These are phyloP conservation scores for Salminus brasiliensis DNA, from an alignment of 2,113 vertebrate genomes.

Conservation along the genomic window DNA sequence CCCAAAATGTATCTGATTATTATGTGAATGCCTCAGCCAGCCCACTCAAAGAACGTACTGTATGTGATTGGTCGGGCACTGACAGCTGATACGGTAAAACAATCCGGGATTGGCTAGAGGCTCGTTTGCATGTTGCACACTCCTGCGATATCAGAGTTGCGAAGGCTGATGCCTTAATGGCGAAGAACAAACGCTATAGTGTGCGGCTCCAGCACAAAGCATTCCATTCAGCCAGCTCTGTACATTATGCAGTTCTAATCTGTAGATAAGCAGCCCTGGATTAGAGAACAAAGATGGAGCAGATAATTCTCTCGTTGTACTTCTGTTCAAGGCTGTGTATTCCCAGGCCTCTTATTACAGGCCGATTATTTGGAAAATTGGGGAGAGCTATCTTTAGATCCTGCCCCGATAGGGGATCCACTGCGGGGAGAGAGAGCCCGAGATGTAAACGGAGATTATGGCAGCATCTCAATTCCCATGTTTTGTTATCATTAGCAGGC, in stretches of 20 bases:
- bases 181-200: background rate
- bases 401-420: conserved; percentile 35
- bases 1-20: too few species aligned
- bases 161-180: background rate
- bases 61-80: background rate
- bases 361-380: conserved; percentile 42
- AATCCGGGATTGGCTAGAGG: background rate
- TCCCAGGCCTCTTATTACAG: conserved; percentile 38
- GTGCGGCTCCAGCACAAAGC: background rate
- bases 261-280: conserved; percentile 49
- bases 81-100: background rate
- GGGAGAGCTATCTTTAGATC: conserved; percentile 38
- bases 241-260: conserved; percentile 14
- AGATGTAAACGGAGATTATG: conserved; percentile 31
- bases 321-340: conserved; percentile 46
- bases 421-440: conserved; percentile 4
- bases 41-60: background rate
- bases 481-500: conserved; percentile 34
- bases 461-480: conserved; percentile 6
- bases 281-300: conserved; percentile 60
- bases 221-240: background rate
- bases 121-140: background rate
- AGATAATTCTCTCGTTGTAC: conserved; percentile 58
- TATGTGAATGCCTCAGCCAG: too few species aligned
- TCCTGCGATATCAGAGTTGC: background rate